These are phyloP conservation scores for Philhelius pedissequus DNA, from an alignment of 2,888 invertebrate species.

Conservation along the genomic window DNA sequence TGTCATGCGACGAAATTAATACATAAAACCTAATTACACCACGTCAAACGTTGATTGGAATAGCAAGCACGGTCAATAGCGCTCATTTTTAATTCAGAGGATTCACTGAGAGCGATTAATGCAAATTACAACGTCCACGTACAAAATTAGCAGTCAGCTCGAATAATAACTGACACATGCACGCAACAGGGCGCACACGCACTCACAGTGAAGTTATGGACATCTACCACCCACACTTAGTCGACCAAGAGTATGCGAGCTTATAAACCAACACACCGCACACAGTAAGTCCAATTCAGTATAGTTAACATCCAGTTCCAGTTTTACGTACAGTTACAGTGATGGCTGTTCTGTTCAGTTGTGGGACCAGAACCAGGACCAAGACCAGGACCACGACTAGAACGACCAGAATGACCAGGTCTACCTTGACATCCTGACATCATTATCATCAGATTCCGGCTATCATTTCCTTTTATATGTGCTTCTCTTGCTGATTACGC, in stretches of 20 bases:
- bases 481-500: conserved; percentile 43
- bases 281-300: not conserved
- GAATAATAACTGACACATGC: conserved; percentile 8
- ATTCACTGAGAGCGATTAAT: conserved; percentile 38
- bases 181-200: conserved; percentile 22
- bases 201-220: not conserved
- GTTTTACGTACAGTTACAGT: not conserved
- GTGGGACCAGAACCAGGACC: not conserved
- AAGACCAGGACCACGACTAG: not conserved
- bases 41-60: conserved; percentile 12
- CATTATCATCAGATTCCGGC: conserved; percentile 43
- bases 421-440: conserved; percentile 45
- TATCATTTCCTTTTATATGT: conserved; percentile 30
- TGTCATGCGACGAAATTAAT: conserved; percentile 23
- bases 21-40: conserved; percentile 35
- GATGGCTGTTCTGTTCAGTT: not conserved
- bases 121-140: conserved; percentile 47
- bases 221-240: not conserved
- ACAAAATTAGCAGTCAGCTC: conserved; percentile 36
- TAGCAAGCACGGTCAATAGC: conserved; percentile 43
- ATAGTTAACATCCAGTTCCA: too few species aligned
- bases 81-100: conserved; percentile 26
- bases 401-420: conserved; percentile 8
- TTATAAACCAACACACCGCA: not conserved
- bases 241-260: not conserved